Percentiles rank a stretch among this genome's conserved stretches.
Evolutionary conservation across 2,888 invertebrate species (phyloP).

Genomic region (Eulithis testata): DNA sequence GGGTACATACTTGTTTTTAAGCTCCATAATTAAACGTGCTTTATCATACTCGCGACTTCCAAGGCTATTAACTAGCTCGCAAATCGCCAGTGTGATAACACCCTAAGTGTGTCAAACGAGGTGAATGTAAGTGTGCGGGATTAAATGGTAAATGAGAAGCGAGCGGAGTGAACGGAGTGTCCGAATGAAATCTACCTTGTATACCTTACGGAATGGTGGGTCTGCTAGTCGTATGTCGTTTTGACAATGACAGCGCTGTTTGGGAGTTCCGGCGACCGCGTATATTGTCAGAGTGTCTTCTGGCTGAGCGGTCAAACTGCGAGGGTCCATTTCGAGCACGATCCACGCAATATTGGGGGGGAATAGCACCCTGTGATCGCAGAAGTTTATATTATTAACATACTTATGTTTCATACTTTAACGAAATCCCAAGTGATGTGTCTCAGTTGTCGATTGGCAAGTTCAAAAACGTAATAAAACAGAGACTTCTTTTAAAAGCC

Average conservation of each 20-base stretch:
- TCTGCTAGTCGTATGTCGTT: slow-evolving; percentile 58
- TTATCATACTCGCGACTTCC: no score
- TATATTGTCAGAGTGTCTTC: slow-evolving; percentile 93
- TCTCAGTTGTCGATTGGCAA: no score
- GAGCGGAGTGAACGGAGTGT: slow-evolving; percentile 33
- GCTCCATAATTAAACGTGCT: no score
- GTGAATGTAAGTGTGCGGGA: slow-evolving; percentile 33
- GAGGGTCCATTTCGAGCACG: slow-evolving; percentile 96
- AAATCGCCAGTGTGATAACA: no score
- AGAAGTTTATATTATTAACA: slow-evolving; percentile 10
- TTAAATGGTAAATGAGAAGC: slow-evolving; percentile 32
- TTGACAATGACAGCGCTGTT: slow-evolving; percentile 66
- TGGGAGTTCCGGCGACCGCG: slow-evolving; percentile 71
- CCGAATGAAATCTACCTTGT: slow-evolving; percentile 65
- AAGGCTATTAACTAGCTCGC: no score
- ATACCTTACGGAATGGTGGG: slow-evolving; percentile 78
- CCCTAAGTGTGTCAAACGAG: slow-evolving; percentile 4
- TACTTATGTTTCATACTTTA: not conserved
- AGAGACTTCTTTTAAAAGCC: no score
- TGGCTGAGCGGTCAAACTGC: slow-evolving; percentile 96
- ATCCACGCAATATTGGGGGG: slow-evolving; percentile 96
- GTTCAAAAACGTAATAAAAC: no score
- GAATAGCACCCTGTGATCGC: slow-evolving; percentile 89
- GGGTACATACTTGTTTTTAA: no score
- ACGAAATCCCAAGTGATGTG: no score